A percentile compares a stretch with the other conserved stretches of the same genome.
These are phyloP conservation scores for Sebastes paucispinis DNA, from an alignment of 2,797 vertebrate genomes.

Conservation along the genomic window DNA sequence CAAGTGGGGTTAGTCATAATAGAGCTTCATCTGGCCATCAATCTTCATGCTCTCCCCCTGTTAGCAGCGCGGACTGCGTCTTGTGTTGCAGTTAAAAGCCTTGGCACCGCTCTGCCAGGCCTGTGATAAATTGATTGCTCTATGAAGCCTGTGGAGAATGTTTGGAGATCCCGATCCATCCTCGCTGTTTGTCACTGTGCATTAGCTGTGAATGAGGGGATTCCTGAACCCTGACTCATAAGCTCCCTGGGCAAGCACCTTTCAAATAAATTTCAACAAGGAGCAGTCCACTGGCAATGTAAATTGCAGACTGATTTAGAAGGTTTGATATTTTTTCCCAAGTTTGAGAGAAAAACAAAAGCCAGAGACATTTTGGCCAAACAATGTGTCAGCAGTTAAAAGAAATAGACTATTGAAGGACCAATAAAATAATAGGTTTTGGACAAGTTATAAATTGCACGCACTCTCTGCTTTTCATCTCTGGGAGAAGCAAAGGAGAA, in stretches of 20 bases:
- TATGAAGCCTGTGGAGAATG: conserved; percentile 61
- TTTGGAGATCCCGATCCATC: conserved; percentile 65
- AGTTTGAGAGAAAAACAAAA: conserved; percentile 61
- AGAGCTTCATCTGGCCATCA: conserved; percentile 74
- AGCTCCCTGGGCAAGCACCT: conserved; percentile 55
- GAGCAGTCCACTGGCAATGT: conserved; percentile 59
- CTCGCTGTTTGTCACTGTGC: conserved; percentile 68
- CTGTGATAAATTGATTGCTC: conserved; percentile 70
- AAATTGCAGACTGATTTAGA: conserved; percentile 54
- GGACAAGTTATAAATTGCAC: conserved; percentile 56
- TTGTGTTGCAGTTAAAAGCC: conserved; percentile 73
- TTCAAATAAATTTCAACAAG: conserved; percentile 58
- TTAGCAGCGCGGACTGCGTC: conserved; percentile 54
- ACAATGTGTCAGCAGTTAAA: conserved; percentile 58
- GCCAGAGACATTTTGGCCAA: conserved; percentile 46
- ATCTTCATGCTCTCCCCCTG: conserved; percentile 60
- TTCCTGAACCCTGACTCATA: conserved; percentile 71
- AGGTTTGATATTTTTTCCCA: conserved; percentile 48
- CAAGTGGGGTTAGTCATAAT: conserved; percentile 70
- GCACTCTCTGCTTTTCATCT: conserved; percentile 48
- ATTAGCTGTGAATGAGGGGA: conserved; percentile 66
- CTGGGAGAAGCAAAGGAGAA: conserved; percentile 3
- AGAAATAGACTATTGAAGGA: conserved; percentile 59
- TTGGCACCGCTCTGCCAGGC: conserved; percentile 55
- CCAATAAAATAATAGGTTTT: conserved; percentile 57